Conservation (phyloP, 2,797 vertebrate species). For the Linurgus olivaceus region DNA sequence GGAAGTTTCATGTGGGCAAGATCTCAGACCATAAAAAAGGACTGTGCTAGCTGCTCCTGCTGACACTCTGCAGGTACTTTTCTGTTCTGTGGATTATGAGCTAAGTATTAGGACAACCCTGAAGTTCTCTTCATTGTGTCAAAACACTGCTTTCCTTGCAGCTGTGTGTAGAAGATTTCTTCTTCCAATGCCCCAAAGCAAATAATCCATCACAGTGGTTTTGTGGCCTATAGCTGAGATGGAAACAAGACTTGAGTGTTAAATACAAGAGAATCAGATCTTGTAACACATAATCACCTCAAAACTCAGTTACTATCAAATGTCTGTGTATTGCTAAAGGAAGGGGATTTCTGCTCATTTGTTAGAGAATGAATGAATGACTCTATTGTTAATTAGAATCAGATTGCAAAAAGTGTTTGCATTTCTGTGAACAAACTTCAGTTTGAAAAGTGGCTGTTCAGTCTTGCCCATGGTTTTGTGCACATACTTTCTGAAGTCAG, state of each 20-base stretch:
- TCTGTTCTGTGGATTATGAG: not conserved
- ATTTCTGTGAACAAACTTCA: constrained; percentile 35
- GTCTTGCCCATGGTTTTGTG: constrained; percentile 48
- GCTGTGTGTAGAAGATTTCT: not conserved
- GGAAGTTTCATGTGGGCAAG: not conserved
- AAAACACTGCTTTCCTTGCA: not conserved
- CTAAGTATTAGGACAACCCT: not conserved
- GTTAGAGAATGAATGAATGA: constrained; percentile 37
- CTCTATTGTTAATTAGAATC: constrained; percentile 58
- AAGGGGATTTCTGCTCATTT: constrained; percentile 62
- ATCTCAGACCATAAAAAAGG: not conserved
- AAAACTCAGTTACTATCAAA: constrained; percentile 20
- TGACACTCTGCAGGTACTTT: not conserved
- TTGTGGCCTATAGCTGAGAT: constrained; percentile 15
- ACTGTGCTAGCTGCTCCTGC: not conserved
- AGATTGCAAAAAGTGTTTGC: constrained; percentile 46
- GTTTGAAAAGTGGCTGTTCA: constrained; percentile 34
- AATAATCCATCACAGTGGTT: not conserved
- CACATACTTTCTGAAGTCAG: constrained; percentile 60
- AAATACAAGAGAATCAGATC: constrained; percentile 10
- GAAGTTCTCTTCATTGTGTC: not conserved
- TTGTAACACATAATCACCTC: constrained; percentile 36
- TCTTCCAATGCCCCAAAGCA: not conserved
- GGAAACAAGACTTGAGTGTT: not conserved
- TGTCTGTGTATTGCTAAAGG: constrained; percentile 35